Evolutionary conservation across 2,113 vertebrate genomes (phyloP), one percentile per base, ranked within the genome.

Genomic region (Abramis brama): DNA sequence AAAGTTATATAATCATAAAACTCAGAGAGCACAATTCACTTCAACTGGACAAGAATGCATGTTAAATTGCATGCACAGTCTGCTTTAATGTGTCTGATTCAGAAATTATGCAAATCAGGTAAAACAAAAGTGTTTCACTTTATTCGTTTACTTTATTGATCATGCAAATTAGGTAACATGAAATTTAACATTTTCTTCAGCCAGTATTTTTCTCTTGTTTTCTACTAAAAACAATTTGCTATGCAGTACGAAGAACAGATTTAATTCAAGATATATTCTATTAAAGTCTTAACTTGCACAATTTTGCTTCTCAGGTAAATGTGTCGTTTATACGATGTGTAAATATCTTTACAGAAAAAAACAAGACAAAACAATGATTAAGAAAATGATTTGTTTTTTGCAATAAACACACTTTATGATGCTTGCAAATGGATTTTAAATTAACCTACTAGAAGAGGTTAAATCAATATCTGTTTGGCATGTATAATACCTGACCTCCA

Each of bases 401-500:
- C 27, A 82, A 13, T 33, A 21, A 50, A n/a, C 43, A 66, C 6
- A 2, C 5, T 36, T 70, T n/a, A 25, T 25, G 11, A 55, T 83
- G 81, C 68, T 57, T 43, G 25, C 66, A 73, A 71, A 83, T 73
- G 12, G 50, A 73, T 83, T 83, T 71, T 73, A 36, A 57, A 83
- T 83, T 83, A 73, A 83, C 50, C 81, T 57, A 19, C 36, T n/a
- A 30, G 77, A 62, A 43, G 77, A 79, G 50, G 33, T 52, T 59
- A 73, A 59, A 83, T 83, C 81, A 21, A 73, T 83, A 73, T 73
- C 30, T 36, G 68, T 43, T 62, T 83, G 50, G 81, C 68, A 59
- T 43, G 50, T 33, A 33, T 33, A 33, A 33, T 33, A 33, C 33
- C 33, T 59, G 68, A 83, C 50, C 81, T 57, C 81, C 33, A 59